phyloP scores from a whole-genome alignment of 2,888 invertebrate genomes.

The Andrena flavipes region DNA sequence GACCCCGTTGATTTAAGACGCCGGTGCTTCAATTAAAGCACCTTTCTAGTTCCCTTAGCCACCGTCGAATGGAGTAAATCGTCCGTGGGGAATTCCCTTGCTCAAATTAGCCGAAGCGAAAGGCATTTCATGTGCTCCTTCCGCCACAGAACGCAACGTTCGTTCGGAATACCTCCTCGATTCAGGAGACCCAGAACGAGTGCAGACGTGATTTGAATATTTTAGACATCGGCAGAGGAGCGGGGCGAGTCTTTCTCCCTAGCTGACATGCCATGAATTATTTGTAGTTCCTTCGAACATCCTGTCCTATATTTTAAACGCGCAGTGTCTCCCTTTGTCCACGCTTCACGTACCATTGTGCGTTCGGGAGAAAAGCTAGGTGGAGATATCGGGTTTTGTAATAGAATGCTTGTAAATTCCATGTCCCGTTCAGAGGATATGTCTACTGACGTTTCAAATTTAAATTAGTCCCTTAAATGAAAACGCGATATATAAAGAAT shows the following conservation, averaged over 20 bases:
- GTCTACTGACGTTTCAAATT: neutral
- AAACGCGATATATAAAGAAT: no score
- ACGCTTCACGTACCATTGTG: neutral
- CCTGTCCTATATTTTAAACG: neutral
- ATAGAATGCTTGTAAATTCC: neutral
- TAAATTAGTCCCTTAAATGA: no score
- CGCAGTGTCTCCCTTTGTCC: neutral
- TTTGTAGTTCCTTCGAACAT: conserved; percentile 30
- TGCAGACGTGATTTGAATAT: conserved; percentile 74
- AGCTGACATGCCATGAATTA: conserved; percentile 48
- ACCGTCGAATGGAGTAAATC: conserved; percentile 38
- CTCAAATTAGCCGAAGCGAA: conserved; percentile 69
- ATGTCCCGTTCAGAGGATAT: neutral
- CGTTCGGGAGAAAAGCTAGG: neutral
- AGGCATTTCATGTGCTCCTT: conserved; percentile 59
- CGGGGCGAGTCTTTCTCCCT: conserved; percentile 21
- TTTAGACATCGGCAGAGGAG: conserved; percentile 35
- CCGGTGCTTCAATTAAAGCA: conserved; percentile 28
- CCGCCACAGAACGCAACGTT: conserved; percentile 48
- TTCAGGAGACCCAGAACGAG: conserved; percentile 62
- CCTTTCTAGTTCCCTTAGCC: conserved; percentile 32
- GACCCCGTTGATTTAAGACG: neutral
- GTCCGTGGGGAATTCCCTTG: conserved; percentile 50
- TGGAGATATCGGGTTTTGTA: neutral
- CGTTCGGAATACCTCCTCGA: conserved; percentile 65